Percentiles rank a stretch among this genome's conserved stretches.
phyloP scores from a whole-genome alignment of 2,113 vertebrate species.

The Rostratula benghalensis region DNA sequence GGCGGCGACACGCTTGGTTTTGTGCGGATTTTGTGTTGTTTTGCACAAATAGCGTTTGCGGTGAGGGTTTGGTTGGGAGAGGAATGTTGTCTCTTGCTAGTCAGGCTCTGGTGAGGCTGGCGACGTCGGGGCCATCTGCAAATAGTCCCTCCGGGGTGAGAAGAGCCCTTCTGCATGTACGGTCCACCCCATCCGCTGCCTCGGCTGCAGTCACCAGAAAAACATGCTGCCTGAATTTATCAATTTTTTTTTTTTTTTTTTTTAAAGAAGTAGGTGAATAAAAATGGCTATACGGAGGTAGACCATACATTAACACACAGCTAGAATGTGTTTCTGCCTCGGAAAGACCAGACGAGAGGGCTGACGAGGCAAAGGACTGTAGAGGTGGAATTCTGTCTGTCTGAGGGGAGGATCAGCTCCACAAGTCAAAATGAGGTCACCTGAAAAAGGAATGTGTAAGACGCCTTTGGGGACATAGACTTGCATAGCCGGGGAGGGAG shows the following conservation, averaged over 20 bases:
- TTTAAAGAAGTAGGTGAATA: background rate
- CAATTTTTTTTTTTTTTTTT: background rate
- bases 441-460: background rate
- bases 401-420: background rate
- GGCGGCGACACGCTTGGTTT: background rate
- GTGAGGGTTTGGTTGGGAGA: background rate
- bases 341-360: background rate
- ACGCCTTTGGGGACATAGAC: background rate
- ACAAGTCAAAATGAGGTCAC: background rate
- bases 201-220: background rate
- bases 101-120: background rate
- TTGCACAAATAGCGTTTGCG: background rate
- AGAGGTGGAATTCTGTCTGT: background rate
- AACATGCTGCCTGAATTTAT: background rate
- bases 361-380: background rate
- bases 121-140: fast-evolving
- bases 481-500: fast-evolving
- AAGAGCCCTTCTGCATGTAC: background rate
- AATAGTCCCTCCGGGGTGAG: fast-evolving
- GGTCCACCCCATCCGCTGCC: fast-evolving
- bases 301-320: fast-evolving
- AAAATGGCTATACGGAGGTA: background rate
- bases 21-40: background rate
- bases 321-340: fast-evolving
- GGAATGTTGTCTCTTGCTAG: background rate